These are phyloP conservation scores for Botrylloides violaceus DNA, from an alignment of 23 tunicate species.

Conservation along the genomic window DNA sequence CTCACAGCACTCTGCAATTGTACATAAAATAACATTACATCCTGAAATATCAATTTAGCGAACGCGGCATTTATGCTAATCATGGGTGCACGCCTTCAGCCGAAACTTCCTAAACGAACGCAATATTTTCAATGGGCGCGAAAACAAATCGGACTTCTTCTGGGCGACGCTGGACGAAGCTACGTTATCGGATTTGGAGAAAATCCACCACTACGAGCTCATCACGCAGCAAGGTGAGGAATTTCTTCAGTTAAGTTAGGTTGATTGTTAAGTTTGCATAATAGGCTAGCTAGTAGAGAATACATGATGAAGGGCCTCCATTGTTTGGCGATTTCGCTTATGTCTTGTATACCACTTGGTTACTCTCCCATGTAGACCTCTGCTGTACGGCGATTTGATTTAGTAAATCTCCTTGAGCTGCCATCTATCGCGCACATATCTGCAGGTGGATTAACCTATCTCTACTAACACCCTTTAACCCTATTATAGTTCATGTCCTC, in stretches of 20 bases:
- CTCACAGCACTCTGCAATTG: too few species aligned
- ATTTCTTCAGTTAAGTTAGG: too few species aligned
- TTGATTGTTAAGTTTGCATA: too few species aligned
- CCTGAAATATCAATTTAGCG: too few species aligned
- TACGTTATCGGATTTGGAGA: constrained; percentile 96
- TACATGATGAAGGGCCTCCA: too few species aligned
- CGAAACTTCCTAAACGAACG: constrained; percentile 50
- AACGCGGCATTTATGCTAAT: constrained; percentile 66
- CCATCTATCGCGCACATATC: too few species aligned
- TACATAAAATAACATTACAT: neutral
- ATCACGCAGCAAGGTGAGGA: constrained; percentile 78
- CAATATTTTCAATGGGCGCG: constrained; percentile 60
- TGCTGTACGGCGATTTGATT: too few species aligned
- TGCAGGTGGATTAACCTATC: neutral
- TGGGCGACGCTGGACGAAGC: constrained; percentile 87
- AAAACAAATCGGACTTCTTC: constrained; percentile 64
- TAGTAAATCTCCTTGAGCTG: too few species aligned
- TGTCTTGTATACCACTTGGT: too few species aligned
- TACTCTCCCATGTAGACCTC: too few species aligned
- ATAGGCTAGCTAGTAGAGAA: too few species aligned
- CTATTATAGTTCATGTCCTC: constrained; percentile 58
- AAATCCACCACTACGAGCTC: constrained; percentile 77
- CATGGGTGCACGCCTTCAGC: constrained; percentile 60
- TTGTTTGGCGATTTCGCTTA: too few species aligned
- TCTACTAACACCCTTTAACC: neutral